Conservation (phyloP, 1,140 invertebrate genomes). For the Lordiphosa stackelbergi region DNA sequence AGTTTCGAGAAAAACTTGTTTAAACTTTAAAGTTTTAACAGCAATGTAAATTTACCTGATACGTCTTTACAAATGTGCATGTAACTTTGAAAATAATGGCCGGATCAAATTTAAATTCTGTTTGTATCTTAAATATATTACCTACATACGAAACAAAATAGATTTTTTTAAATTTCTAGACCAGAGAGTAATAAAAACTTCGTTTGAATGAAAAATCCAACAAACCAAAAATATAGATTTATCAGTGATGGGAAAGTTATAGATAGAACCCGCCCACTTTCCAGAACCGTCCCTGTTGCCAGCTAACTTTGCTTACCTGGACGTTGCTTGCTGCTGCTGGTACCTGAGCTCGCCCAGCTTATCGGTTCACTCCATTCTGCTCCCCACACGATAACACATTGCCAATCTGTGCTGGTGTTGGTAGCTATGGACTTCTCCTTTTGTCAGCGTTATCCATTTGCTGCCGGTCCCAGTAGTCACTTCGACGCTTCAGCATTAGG, state of each 20-base stretch:
- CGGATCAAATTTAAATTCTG: too few relatives aligned
- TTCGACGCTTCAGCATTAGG: slow-evolving; percentile 28
- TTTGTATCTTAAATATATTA: too few relatives aligned
- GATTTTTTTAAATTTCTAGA: too few relatives aligned
- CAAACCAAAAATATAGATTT: too few relatives aligned
- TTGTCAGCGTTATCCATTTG: slow-evolving; percentile 7
- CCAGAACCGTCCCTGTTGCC: slow-evolving; percentile 29
- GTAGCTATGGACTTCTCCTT: slow-evolving; percentile 20
- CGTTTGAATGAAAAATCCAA: too few relatives aligned
- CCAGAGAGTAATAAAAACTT: too few relatives aligned
- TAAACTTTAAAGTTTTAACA: too few relatives aligned
- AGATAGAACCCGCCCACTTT: background rate
- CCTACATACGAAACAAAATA: too few relatives aligned
- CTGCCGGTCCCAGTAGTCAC: slow-evolving; percentile 25
- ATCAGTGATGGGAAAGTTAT: background rate
- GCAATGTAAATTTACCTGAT: too few relatives aligned
- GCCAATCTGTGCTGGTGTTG: slow-evolving; percentile 10
- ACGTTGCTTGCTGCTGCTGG: slow-evolving; percentile 24
- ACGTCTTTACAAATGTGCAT: too few relatives aligned
- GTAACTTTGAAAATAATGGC: too few relatives aligned
- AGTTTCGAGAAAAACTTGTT: too few relatives aligned
- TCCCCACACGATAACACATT: slow-evolving; percentile 20
- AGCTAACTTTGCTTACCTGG: slow-evolving; percentile 50
- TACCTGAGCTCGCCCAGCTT: slow-evolving; percentile 53
- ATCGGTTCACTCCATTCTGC: slow-evolving; percentile 32